Base-by-base conservation (phyloP, 1,140 invertebrate genomes). In the Micrasema longulum region DNA sequence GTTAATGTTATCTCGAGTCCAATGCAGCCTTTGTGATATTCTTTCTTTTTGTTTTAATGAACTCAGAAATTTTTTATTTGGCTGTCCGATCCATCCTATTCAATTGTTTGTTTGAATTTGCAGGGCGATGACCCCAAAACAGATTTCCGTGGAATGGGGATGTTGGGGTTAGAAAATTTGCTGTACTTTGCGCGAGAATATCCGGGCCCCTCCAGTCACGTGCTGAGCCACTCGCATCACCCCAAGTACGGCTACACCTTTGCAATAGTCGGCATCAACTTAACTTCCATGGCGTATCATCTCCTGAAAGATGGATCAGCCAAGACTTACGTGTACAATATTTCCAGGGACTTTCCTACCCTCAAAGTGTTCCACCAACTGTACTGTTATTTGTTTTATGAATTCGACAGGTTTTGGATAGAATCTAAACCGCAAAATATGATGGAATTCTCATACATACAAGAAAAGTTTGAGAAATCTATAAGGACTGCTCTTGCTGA, bases 41-140 rank as follows among this genome's bases (percentile, higher is more conserved):
- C n/a, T n/a, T n/a, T n/a, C n/a, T n/a, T n/a, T n/a, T n/a, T n/a
- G n/a, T n/a, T n/a, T n/a, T n/a, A n/a, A n/a, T n/a, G n/a, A n/a
- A n/a, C n/a, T n/a, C n/a, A n/a, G n/a, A n/a, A n/a, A n/a, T n/a
- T n/a, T n/a, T n/a, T n/a, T n/a, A n/a, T n/a, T n/a, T n/a, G n/a
- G n/a, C n/a, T n/a, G n/a, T n/a, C n/a, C n/a, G n/a, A n/a, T n/a
- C n/a, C n/a, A n/a, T n/a, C n/a, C n/a, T n/a, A n/a, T n/a, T n/a
- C n/a, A n/a, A n/a, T n/a, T n/a, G n/a, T n/a, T n/a, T n/a, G n/a
- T 31, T 31, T 4, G 3, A 31, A 20, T 48, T 48, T 22, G 14
- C 92, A 98, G 87, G 97, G 97, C 12, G 93, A 97, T 77, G 97
- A 99, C 87, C 97, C 97, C 0, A 93, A 94, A 83, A 99, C 97